Conservation (phyloP, 2,888 invertebrate species). For the Lutraria lutraria region DNA sequence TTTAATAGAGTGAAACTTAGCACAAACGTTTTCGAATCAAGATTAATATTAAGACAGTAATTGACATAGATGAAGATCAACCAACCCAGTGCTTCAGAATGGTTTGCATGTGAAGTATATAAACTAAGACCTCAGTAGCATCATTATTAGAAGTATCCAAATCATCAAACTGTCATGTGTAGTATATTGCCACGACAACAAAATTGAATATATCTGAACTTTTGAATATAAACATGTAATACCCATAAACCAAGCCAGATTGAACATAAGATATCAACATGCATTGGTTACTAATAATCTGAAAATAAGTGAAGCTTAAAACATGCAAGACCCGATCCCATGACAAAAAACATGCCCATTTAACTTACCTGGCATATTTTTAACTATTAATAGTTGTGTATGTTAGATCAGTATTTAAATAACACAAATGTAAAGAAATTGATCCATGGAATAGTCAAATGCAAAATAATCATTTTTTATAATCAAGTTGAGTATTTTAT, state of each 20-base stretch:
- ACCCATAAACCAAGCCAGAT: background rate
- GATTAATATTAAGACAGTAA: too few relatives aligned
- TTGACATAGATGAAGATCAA: too few relatives aligned
- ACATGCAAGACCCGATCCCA: background rate
- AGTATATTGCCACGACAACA: background rate
- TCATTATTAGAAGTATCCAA: too few relatives aligned
- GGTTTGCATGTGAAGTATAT: too few relatives aligned
- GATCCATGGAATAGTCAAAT: too few relatives aligned
- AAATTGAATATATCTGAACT: background rate
- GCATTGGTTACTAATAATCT: background rate
- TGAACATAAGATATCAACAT: constrained; percentile 1
- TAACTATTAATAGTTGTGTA: background rate
- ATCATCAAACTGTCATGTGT: too few relatives aligned
- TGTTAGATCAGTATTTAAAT: background rate
- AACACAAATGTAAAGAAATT: background rate
- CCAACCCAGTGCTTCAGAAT: too few relatives aligned
- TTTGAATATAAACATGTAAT: background rate
- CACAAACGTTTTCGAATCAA: too few relatives aligned
- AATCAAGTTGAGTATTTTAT: too few relatives aligned
- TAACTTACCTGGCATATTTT: constrained; percentile 21
- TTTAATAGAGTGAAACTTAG: too few relatives aligned
- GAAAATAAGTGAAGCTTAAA: background rate
- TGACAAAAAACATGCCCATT: background rate
- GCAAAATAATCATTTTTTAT: too few relatives aligned
- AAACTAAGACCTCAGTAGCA: too few relatives aligned